A percentile compares a stretch with the other conserved stretches of the same genome.
Evolutionary conservation across 2,113 vertebrate genomes (phyloP).

Genomic region (Tupaia tana): DNA sequence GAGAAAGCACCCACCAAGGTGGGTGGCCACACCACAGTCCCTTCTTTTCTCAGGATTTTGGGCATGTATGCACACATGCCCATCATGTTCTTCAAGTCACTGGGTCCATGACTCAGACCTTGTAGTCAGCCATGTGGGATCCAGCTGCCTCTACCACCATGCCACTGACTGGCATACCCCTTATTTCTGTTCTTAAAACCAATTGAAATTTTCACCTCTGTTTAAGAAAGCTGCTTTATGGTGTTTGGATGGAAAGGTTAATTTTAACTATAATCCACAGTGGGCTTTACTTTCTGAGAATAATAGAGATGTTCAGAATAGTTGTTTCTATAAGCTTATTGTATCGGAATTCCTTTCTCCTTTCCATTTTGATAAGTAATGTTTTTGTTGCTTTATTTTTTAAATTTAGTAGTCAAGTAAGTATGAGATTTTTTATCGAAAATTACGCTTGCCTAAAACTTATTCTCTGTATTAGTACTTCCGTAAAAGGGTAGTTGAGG

Average conservation of each 20-base stretch:
- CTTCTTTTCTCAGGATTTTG: too few relatives aligned
- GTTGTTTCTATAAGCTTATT: not conserved
- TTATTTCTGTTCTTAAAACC: not conserved
- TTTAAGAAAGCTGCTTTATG: constrained; percentile 28
- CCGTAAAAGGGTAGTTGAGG: not conserved
- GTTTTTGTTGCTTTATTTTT: constrained; percentile 43
- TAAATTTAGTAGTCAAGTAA: not conserved
- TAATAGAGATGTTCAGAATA: not conserved
- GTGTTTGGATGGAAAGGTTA: not conserved
- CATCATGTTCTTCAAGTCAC: too few relatives aligned
- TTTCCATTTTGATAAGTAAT: not conserved
- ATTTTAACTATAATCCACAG: not conserved
- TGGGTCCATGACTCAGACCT: too few relatives aligned
- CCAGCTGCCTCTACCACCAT: too few relatives aligned
- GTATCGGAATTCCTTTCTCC: not conserved
- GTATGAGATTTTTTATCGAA: constrained; percentile 18
- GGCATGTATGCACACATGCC: too few relatives aligned
- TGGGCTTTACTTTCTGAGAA: constrained; percentile 8
- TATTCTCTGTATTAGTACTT: not conserved
- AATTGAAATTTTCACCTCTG: not conserved
- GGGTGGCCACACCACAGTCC: too few relatives aligned
- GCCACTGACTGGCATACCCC: too few relatives aligned
- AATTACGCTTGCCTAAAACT: constrained; percentile 21
- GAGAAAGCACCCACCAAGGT: too few relatives aligned
- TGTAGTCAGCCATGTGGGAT: too few relatives aligned